Evolutionary conservation across 1,140 invertebrate genomes (phyloP).

Genomic region (Pseudomyrmex concolor): DNA sequence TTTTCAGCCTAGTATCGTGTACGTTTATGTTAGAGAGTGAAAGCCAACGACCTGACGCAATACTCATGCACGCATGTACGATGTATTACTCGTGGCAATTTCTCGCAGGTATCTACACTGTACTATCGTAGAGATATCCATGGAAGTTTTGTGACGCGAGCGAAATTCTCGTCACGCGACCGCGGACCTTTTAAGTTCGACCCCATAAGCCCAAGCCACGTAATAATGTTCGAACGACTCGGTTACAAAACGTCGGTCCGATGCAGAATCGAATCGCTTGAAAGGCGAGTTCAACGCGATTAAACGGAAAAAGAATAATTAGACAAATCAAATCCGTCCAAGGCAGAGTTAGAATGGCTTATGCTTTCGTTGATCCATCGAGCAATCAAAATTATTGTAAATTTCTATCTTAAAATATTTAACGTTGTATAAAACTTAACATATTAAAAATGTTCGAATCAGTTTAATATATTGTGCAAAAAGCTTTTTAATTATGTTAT

Average conservation of each 20-base stretch:
- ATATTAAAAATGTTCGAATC: too few relatives aligned
- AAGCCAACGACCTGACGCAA: slow-evolving; percentile 77
- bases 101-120: slow-evolving; percentile 59
- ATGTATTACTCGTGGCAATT: slow-evolving; percentile 75
- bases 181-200: slow-evolving; percentile 53
- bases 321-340: slow-evolving; percentile 15
- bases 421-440: too few relatives aligned
- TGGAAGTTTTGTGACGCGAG: slow-evolving; percentile 50
- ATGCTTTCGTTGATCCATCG: too few relatives aligned
- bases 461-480: too few relatives aligned
- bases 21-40: slow-evolving; percentile 64
- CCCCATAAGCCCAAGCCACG: slow-evolving; percentile 45
- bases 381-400: too few relatives aligned
- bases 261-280: slow-evolving; percentile 51
- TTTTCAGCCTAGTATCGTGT: slow-evolving; percentile 12
- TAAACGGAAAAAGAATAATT: slow-evolving; percentile 28
- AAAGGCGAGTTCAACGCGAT: slow-evolving; percentile 41
- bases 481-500: background rate
- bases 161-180: slow-evolving; percentile 50
- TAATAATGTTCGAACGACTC: slow-evolving; percentile 48
- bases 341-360: too few relatives aligned
- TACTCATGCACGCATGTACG: slow-evolving; percentile 73
- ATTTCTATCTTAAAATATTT: too few relatives aligned
- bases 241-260: slow-evolving; percentile 60
- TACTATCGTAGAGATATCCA: slow-evolving; percentile 45